Conservation (phyloP, 2,797 vertebrate species). For the Taenioides sp. region DNA sequence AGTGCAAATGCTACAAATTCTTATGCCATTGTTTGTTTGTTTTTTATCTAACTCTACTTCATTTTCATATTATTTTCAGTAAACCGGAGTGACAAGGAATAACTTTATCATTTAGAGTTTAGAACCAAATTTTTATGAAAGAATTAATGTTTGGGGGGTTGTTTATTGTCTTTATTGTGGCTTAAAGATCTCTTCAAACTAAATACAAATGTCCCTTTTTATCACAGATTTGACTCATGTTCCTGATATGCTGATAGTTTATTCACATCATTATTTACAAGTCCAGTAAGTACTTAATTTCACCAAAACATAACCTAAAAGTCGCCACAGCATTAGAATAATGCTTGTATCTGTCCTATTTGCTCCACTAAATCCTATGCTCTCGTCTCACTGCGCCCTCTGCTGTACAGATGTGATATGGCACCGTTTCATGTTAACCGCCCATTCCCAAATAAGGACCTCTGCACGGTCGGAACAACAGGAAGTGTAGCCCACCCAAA, state of each 20-base stretch:
- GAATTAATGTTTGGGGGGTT: too few relatives aligned
- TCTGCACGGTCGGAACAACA: slow-evolving; percentile 76
- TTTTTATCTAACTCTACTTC: too few relatives aligned
- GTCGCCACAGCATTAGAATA: slow-evolving; percentile 15
- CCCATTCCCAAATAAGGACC: slow-evolving; percentile 74
- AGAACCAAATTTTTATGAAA: too few relatives aligned
- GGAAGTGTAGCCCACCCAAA: slow-evolving; percentile 65
- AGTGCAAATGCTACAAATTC: too few relatives aligned
- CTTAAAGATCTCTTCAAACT: too few relatives aligned
- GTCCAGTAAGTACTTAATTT: slow-evolving; percentile 17
- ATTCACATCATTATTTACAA: slow-evolving; percentile 1
- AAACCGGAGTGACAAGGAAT: too few relatives aligned
- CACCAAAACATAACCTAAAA: slow-evolving; percentile 23
- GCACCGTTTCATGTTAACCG: slow-evolving; percentile 73
- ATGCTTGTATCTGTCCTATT: not conserved
- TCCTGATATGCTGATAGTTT: not conserved
- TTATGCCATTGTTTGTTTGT: too few relatives aligned
- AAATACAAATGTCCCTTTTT: too few relatives aligned
- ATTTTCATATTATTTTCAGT: too few relatives aligned
- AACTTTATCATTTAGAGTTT: too few relatives aligned
- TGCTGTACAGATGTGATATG: slow-evolving; percentile 63
- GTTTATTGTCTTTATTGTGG: too few relatives aligned
- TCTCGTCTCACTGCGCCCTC: slow-evolving; percentile 45
- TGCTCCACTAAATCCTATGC: slow-evolving; percentile 29
- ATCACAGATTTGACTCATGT: too few relatives aligned